These are phyloP conservation scores for Eucera pruinosa DNA, from an alignment of 2,888 invertebrate genomes.

Conservation along the genomic window DNA sequence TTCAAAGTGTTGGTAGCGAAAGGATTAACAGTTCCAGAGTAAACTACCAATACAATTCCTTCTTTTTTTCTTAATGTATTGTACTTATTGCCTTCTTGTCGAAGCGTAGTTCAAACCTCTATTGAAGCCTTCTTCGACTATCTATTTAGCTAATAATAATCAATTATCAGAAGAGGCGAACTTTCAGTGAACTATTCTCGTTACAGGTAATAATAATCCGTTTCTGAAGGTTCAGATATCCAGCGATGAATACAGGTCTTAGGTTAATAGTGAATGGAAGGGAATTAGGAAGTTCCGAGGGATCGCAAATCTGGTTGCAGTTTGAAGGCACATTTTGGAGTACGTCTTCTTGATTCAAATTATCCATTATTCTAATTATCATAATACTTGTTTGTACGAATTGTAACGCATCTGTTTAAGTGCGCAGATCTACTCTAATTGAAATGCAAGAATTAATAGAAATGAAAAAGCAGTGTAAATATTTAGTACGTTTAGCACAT, in stretches of 20 bases:
- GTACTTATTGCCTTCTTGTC: too few species aligned
- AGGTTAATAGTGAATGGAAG: neutral
- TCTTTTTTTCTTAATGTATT: too few species aligned
- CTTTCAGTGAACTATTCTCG: slow-evolving; percentile 45
- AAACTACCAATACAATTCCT: too few species aligned
- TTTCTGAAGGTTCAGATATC: slow-evolving; percentile 23
- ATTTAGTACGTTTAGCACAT: too few species aligned
- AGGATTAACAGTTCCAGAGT: too few species aligned
- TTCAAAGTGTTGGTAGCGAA: too few species aligned
- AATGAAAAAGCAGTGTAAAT: too few species aligned
- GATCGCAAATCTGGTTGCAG: slow-evolving; percentile 6
- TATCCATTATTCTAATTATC: neutral
- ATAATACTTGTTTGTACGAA: too few species aligned
- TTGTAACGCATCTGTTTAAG: too few species aligned
- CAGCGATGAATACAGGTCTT: slow-evolving; percentile 17
- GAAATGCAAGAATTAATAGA: too few species aligned
- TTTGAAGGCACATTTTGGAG: neutral
- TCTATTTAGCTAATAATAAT: slow-evolving; percentile 34
- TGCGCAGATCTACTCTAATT: too few species aligned
- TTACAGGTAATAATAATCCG: slow-evolving; percentile 44
- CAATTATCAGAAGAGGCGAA: slow-evolving; percentile 19
- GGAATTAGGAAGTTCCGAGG: slow-evolving; percentile 2
- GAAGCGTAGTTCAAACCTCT: too few species aligned
- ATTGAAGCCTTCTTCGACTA: slow-evolving; percentile 20
- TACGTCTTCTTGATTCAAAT: neutral